Conservation (phyloP, 2,113 vertebrate species). For the Sitta europaea region DNA sequence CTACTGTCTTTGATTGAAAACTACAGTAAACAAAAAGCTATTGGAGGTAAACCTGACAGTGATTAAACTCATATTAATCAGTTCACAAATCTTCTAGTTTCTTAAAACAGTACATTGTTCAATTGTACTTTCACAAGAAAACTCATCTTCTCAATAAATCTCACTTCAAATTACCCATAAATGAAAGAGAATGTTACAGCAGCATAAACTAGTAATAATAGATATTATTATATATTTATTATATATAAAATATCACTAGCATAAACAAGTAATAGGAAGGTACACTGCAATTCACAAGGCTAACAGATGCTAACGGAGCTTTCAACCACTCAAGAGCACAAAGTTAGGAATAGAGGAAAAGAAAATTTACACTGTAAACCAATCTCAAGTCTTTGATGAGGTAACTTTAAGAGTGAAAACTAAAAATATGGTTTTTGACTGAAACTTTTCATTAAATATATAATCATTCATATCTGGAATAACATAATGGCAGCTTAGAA, state of each 20-base stretch:
- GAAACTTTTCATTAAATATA: neutral
- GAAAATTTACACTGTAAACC: neutral
- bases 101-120: neutral
- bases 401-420: neutral
- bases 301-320: neutral
- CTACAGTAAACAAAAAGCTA: neutral
- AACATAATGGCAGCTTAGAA: neutral
- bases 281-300: neutral
- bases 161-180: neutral
- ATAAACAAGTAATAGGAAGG: neutral
- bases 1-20: neutral
- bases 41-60: neutral
- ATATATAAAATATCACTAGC: too few species aligned
- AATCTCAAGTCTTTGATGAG: neutral
- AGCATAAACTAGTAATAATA: too few species aligned
- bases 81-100: neutral
- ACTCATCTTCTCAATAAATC: neutral
- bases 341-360: neutral
- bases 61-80: neutral
- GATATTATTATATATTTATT: too few species aligned
- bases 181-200: neutral
- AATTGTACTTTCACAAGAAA: neutral
- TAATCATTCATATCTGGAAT: neutral
- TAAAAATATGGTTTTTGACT: neutral
- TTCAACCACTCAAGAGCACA: neutral